Base-by-base conservation (phyloP, 2,888 invertebrate genomes). In the Melipona bicolor region DNA sequence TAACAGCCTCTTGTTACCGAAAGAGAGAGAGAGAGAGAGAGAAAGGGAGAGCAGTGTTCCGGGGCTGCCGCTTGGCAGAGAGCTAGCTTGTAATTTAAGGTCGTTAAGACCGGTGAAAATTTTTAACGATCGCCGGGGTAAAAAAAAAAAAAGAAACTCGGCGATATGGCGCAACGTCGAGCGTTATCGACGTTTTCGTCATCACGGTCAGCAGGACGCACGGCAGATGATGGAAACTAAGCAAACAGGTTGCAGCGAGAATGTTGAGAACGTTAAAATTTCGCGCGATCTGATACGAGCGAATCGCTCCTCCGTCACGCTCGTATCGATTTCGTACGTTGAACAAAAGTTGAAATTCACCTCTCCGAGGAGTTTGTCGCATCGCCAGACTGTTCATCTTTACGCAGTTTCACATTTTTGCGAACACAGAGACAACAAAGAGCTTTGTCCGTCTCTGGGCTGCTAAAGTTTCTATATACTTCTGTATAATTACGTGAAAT, bases 151-250 rank as follows among this genome's bases (percentile, higher is more conserved):
- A 21, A 19, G 17, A 61, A 27, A 27, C 24, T 24, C 9, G 27
- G 27, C 61, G 27, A 61, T 17, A 19, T 27, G 24, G 9, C 24
- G 61, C 52, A 54, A 3, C n/a, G 15, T 54, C 32, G 9, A 50
- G 4, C 50, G 80, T 80, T 81, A 79, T 80, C 62, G 50, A 27
- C 11, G 81, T 69, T 52, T 68, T 79, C 56, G 69, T 79, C 79
- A 80, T 79, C 71, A 3, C 21, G 43, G 21, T 50, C 21, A 4
- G 36, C 21, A 15, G 19, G 64, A 21, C 27, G 17, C 24, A n/a
- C 17, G 52, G n/a, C 13, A 52, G 11, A 79, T 9, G 43, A 43
- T 43, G 43, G 11, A 43, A 54, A 3, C 50, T 43, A 43, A 32
- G 64, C 81, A 80, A 81, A 80, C 80, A 67, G 65, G 80, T 81